These are phyloP conservation scores for Salmo trutta DNA, from an alignment of 2,797 vertebrate genomes.

Conservation along the genomic window DNA sequence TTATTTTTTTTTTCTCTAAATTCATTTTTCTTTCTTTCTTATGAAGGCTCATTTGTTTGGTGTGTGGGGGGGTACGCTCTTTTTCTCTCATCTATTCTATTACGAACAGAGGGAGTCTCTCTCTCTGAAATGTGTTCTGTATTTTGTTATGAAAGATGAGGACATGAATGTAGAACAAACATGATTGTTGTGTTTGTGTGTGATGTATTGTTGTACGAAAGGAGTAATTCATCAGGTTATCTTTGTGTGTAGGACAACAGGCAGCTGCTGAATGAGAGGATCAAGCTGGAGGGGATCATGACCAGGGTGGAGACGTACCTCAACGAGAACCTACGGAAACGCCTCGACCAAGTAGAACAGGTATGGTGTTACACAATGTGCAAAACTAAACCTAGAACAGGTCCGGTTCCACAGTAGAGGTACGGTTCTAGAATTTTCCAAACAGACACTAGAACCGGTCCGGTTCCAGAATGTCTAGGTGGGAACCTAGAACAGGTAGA, in stretches of 20 bases:
- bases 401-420: neutral
- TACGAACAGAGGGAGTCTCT: neutral
- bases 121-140: slow-evolving; percentile 2
- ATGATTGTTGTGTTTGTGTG: neutral
- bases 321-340: slow-evolving; percentile 95
- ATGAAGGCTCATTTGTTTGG: neutral
- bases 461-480: neutral
- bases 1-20: neutral
- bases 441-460: neutral
- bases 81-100: neutral
- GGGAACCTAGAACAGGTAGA: neutral
- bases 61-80: neutral
- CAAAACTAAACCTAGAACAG: neutral
- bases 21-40: neutral
- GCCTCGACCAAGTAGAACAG: slow-evolving; percentile 97
- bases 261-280: slow-evolving; percentile 95
- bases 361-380: slow-evolving; percentile 57
- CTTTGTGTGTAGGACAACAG: slow-evolving; percentile 88
- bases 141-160: neutral
- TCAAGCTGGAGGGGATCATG: slow-evolving; percentile 97
- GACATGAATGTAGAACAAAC: neutral
- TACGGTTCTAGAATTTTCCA: neutral
- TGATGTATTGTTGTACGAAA: neutral
- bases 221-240: neutral
- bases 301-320: slow-evolving; percentile 97